phyloP scores from a whole-genome alignment of 2,888 invertebrate species.

The Aleiodes alternator region DNA sequence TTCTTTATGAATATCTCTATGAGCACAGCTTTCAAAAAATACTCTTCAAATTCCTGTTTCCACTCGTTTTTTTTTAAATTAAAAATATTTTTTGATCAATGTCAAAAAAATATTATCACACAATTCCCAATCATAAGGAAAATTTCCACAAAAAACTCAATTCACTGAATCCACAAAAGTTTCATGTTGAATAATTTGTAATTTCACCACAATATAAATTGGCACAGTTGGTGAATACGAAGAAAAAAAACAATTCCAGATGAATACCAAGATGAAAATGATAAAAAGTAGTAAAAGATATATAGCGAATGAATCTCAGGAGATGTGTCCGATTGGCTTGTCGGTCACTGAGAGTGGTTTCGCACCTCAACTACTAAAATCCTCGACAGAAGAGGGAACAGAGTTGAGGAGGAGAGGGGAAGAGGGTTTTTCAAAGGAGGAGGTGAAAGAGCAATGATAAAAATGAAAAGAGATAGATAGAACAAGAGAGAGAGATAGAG shows the following conservation, averaged over 20 bases:
- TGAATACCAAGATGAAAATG: not conserved
- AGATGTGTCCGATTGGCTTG: slow-evolving; percentile 38
- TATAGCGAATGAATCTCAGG: not conserved
- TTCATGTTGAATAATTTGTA: not conserved
- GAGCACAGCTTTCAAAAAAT: no score
- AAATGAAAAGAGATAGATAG: not conserved
- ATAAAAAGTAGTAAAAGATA: not conserved
- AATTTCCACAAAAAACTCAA: no score
- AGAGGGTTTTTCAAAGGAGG: slow-evolving; percentile 30
- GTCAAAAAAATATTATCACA: no score
- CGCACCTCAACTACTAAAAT: slow-evolving; percentile 42
- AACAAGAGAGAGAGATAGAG: slow-evolving; percentile 18
- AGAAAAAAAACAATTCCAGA: not conserved
- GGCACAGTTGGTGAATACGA: no score
- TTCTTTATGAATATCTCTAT: no score
- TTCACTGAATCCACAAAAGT: no score
- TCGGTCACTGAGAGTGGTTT: slow-evolving; percentile 40
- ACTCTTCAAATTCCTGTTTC: no score
- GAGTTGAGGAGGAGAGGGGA: not conserved
- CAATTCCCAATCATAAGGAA: no score
- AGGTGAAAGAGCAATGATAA: slow-evolving; percentile 44
- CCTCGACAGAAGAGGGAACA: slow-evolving; percentile 15
- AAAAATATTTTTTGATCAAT: no score
- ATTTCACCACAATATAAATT: no score
- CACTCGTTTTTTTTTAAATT: no score